Evolutionary conservation across 2,113 vertebrate species (phyloP).

Genomic region (Corythornis vintsioides): DNA sequence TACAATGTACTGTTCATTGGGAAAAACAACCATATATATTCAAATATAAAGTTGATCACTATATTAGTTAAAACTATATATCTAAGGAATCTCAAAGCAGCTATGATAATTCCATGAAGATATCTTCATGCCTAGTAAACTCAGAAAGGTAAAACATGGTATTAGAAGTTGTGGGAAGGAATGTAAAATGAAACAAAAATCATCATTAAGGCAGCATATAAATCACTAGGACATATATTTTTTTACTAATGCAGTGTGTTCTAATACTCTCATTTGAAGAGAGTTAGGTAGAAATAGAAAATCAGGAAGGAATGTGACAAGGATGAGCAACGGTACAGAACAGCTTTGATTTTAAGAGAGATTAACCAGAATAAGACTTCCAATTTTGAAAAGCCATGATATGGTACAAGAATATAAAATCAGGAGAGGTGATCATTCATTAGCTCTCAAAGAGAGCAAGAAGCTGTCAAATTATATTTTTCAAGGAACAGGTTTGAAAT

Average conservation of each 20-base stretch:
- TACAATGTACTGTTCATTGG: neutral
- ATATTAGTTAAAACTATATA: neutral
- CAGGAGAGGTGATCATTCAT: neutral
- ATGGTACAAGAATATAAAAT: neutral
- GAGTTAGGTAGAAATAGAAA: neutral
- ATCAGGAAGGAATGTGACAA: neutral
- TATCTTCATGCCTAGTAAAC: rapidly evolving
- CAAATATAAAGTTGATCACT: neutral
- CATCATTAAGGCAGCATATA: neutral
- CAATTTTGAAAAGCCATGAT: neutral
- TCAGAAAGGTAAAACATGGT: neutral
- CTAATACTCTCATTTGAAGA: neutral
- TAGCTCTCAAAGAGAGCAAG: neutral
- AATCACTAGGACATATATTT: neutral
- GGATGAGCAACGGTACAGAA: neutral
- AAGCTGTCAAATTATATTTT: neutral
- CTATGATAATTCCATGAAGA: neutral
- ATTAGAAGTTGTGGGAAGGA: neutral
- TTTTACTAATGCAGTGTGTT: neutral
- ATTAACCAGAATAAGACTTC: neutral
- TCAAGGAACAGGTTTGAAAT: neutral
- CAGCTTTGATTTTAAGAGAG: neutral
- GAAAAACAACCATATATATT: neutral
- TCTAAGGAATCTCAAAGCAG: neutral
- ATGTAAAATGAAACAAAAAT: neutral